These are phyloP conservation scores for Phymastichus coffea DNA, from an alignment of 1,140 invertebrate species.

Conservation along the genomic window DNA sequence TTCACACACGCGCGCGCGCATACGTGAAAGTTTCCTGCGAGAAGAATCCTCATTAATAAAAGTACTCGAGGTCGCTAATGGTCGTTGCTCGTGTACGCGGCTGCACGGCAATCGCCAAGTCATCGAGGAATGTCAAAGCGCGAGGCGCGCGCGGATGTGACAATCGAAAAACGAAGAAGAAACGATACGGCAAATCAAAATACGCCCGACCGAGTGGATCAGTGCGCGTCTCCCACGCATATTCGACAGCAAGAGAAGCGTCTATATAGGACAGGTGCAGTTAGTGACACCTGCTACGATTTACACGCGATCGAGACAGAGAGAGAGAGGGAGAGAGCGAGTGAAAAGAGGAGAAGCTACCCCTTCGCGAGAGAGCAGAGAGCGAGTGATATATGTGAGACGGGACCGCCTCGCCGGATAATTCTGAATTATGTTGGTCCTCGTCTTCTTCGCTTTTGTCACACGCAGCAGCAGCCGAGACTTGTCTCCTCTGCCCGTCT, in stretches of 20 bases:
- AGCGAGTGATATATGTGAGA: constrained; percentile 51
- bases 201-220: not conserved
- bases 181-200: not conserved
- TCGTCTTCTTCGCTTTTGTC: constrained; percentile 42
- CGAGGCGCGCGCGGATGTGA: too few species aligned
- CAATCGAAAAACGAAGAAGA: not conserved
- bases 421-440: constrained; percentile 54
- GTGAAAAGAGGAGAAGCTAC: too few species aligned
- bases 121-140: constrained; percentile 11
- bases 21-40: too few species aligned
- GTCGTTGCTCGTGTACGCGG: too few species aligned
- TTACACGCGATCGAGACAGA: constrained; percentile 27
- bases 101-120: constrained; percentile 5
- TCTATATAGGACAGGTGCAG: constrained; percentile 36
- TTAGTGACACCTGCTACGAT: constrained; percentile 42
- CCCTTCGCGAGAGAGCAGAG: not conserved
- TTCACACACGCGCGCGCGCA: too few species aligned
- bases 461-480: constrained; percentile 30
- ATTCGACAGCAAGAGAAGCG: not conserved
- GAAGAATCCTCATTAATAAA: too few species aligned
- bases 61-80: not conserved
- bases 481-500: constrained; percentile 15
- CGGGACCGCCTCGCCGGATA: constrained; percentile 42
- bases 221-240: too few species aligned
- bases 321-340: constrained; percentile 2